Conservation (phyloP, 2,888 invertebrate species). For the Arenicola marina region DNA sequence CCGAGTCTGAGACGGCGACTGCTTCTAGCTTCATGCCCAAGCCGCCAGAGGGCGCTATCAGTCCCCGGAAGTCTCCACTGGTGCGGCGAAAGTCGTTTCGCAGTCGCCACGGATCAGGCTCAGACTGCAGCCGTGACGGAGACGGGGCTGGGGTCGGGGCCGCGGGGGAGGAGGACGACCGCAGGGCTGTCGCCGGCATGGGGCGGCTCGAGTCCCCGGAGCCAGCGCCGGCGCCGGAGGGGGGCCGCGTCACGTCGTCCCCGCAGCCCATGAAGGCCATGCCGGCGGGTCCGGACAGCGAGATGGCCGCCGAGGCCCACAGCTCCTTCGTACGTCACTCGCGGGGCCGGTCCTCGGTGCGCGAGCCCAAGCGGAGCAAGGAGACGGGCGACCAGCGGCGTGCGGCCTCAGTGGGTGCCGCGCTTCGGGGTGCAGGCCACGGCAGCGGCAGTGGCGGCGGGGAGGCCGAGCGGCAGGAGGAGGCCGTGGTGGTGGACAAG, state of each 20-base stretch:
- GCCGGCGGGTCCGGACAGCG: neutral
- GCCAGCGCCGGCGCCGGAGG: too few relatives aligned
- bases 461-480: neutral
- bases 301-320: neutral
- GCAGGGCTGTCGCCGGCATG: too few relatives aligned
- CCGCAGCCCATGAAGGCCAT: neutral
- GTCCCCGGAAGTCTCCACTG: conserved; percentile 1
- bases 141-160: too few relatives aligned
- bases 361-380: conserved; percentile 10
- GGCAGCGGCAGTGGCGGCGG: conserved; percentile 7
- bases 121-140: neutral
- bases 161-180: neutral
- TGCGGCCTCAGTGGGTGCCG: conserved; percentile 22
- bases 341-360: conserved; percentile 13
- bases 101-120: conserved; percentile 12
- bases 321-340: conserved; percentile 3
- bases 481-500: neutral
- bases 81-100: conserved; percentile 7
- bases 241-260: neutral
- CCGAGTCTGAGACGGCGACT: too few relatives aligned
- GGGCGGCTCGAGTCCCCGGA: neutral
- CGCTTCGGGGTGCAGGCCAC: too few relatives aligned
- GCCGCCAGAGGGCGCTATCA: conserved; percentile 11
- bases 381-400: conserved; percentile 1
- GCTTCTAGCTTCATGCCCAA: neutral